These are phyloP conservation scores for Drosophila pectinifera DNA, from an alignment of 1,140 invertebrate species.

Conservation along the genomic window DNA sequence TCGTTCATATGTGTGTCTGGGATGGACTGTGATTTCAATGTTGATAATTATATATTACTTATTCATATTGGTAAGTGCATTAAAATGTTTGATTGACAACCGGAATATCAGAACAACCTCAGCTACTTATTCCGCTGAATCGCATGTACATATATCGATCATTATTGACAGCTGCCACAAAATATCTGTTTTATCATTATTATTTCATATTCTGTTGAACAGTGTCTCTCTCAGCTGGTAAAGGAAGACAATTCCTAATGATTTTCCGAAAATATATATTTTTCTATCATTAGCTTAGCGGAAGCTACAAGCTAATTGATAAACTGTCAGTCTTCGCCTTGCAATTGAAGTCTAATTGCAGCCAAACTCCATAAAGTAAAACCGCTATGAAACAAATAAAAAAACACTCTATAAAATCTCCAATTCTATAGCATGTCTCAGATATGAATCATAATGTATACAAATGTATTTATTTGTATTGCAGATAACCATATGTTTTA, in stretches of 20 bases:
- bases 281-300: slow-evolving; percentile 32
- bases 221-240: slow-evolving; percentile 25
- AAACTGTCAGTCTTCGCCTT: slow-evolving; percentile 60
- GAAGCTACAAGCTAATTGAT: slow-evolving; percentile 47
- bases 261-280: slow-evolving; percentile 40
- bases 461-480: slow-evolving; percentile 46
- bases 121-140: slow-evolving; percentile 13
- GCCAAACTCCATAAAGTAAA: slow-evolving; percentile 17
- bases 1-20: slow-evolving; percentile 33
- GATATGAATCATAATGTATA: slow-evolving; percentile 16
- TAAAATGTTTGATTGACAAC: slow-evolving; percentile 55
- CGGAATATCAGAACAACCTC: slow-evolving; percentile 51
- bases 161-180: slow-evolving; percentile 29
- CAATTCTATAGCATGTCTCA: slow-evolving; percentile 7
- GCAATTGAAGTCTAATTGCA: slow-evolving; percentile 46
- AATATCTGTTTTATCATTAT: slow-evolving; percentile 8
- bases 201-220: slow-evolving; percentile 36
- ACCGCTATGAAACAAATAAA: slow-evolving; percentile 7
- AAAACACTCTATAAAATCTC: slow-evolving; percentile 4
- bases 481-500: no score
- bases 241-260: slow-evolving; percentile 38
- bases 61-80: slow-evolving; percentile 25
- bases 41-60: slow-evolving; percentile 44
- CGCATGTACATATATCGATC: slow-evolving; percentile 32
- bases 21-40: slow-evolving; percentile 56